Evolutionary conservation across 1,140 invertebrate species (phyloP).

Genomic region (Pemphigus obesinymphae): DNA sequence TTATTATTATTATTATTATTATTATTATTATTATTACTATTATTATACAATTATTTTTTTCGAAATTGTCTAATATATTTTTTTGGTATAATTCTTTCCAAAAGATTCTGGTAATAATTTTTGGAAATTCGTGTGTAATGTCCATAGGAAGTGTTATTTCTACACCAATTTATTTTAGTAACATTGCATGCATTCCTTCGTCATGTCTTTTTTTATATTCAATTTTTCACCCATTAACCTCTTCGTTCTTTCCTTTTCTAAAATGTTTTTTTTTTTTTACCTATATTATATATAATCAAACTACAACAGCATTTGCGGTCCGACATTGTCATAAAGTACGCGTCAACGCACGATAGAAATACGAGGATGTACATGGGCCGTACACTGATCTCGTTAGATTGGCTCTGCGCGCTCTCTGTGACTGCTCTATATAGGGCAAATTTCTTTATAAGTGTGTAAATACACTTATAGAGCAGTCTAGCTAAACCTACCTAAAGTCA

Average conservation of each 20-base stretch:
- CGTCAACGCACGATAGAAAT: not conserved
- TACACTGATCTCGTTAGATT: slow-evolving; percentile 14
- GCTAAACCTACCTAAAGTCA: not conserved
- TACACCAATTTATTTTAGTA: not conserved
- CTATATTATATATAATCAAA: not conserved
- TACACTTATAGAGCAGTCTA: slow-evolving; percentile 11
- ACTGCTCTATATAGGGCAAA: not conserved
- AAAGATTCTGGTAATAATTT: too few relatives aligned
- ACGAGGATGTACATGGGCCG: not conserved
- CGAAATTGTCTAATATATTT: too few relatives aligned
- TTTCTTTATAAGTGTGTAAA: not conserved
- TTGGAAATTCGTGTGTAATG: too few relatives aligned
- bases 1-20: too few relatives aligned
- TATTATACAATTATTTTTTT: too few relatives aligned
- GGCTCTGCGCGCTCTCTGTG: not conserved
- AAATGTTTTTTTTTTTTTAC: slow-evolving; percentile 12
- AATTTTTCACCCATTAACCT: not conserved
- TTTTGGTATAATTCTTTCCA: too few relatives aligned
- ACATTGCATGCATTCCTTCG: not conserved
- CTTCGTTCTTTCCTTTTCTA: not conserved
- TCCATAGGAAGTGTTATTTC: too few relatives aligned
- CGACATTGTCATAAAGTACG: not conserved
- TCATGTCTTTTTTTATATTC: not conserved
- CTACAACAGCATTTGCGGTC: not conserved
- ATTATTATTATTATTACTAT: too few relatives aligned